These are phyloP conservation scores for Taeniopygia guttata DNA, from an alignment of 2,797 vertebrate genomes.

Conservation along the genomic window DNA sequence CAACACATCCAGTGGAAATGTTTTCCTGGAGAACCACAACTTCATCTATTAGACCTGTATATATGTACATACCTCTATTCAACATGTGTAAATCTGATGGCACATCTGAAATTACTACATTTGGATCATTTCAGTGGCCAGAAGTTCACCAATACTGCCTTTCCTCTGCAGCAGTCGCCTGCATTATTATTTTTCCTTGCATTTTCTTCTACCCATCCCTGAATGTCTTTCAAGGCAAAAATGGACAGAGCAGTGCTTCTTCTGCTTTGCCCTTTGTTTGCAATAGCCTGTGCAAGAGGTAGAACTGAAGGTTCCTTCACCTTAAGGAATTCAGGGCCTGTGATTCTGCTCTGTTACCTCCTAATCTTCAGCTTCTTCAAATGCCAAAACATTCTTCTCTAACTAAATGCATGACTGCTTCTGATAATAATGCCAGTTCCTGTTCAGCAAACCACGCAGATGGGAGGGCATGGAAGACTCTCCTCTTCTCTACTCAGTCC, in stretches of 20 bases:
- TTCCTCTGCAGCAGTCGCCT: neutral
- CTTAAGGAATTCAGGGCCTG: neutral
- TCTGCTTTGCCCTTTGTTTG: neutral
- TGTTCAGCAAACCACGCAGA: neutral
- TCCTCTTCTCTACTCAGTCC: neutral
- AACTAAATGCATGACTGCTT: neutral
- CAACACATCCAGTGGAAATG: neutral
- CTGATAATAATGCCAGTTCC: neutral
- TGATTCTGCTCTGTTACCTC: neutral
- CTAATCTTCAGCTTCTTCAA: neutral
- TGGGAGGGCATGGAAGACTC: neutral
- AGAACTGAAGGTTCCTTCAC: neutral
- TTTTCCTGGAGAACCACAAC: neutral
- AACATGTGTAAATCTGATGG: neutral
- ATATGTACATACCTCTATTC: neutral
- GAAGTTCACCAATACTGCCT: neutral
- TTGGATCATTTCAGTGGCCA: neutral
- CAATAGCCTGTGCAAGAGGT: neutral
- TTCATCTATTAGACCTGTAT: neutral
- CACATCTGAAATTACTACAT: neutral
- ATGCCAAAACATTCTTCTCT: neutral
- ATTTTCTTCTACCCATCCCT: neutral
- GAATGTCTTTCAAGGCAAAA: neutral
- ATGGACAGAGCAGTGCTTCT: neutral
- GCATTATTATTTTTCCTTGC: neutral